Evolutionary conservation across 1,140 invertebrate genomes (phyloP).

Genomic region (Platyscapa corneri): DNA sequence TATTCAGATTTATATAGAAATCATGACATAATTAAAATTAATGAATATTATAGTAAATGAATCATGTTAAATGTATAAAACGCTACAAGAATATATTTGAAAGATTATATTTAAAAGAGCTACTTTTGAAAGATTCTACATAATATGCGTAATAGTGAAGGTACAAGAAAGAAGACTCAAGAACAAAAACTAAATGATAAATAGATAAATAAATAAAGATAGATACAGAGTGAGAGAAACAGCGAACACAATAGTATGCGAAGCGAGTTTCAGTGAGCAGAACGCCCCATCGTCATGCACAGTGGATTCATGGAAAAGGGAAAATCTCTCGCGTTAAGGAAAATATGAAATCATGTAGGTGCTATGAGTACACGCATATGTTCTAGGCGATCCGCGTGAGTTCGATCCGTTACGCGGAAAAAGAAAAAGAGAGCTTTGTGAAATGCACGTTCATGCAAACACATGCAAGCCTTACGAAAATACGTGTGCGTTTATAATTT

Average conservation of each 20-base stretch:
- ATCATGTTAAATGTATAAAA: background rate
- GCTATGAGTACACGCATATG: background rate
- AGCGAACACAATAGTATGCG: background rate
- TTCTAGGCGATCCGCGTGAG: background rate
- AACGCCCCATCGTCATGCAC: slow-evolving; percentile 35
- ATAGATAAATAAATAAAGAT: background rate
- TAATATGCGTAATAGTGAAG: no score
- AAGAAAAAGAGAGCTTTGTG: background rate
- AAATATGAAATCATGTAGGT: slow-evolving; percentile 38
- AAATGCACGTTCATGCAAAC: background rate
- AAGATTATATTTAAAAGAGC: no score
- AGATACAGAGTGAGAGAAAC: background rate
- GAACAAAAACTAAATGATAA: background rate
- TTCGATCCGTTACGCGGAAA: slow-evolving; percentile 5
- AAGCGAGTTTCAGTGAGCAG: slow-evolving; percentile 4
- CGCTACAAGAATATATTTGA: no score
- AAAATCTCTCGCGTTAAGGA: slow-evolving; percentile 32
- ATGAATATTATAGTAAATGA: slow-evolving; percentile 30
- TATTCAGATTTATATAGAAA: background rate
- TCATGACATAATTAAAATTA: background rate
- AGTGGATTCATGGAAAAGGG: slow-evolving; percentile 18
- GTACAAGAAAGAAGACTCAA: no score
- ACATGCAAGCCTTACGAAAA: slow-evolving; percentile 28
- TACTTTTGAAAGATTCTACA: no score
- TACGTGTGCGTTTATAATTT: background rate